A percentile compares a stretch with the other conserved stretches of the same genome.
phyloP scores from a whole-genome alignment of 2,113 vertebrate genomes.

The Morone chrysops region DNA sequence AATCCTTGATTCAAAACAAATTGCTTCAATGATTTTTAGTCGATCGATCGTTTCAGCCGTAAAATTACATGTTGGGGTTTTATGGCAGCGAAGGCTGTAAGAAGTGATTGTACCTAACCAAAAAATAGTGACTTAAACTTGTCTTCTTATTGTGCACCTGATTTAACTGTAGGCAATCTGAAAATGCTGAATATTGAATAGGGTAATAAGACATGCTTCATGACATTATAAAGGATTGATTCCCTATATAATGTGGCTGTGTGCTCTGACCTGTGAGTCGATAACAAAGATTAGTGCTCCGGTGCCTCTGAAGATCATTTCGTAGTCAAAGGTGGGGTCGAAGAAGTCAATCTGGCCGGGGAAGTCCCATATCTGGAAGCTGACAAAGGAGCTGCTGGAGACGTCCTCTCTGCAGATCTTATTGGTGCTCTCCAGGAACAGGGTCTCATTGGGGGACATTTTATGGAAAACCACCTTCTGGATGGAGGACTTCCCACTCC shows the following conservation, averaged over 20 bases:
- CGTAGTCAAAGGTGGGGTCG: slow-evolving; percentile 93
- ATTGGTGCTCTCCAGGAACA: slow-evolving; percentile 95
- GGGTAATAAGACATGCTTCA: neutral
- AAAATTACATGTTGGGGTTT: too few species aligned
- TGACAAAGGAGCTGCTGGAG: slow-evolving; percentile 95
- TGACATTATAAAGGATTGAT: neutral
- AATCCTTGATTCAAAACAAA: too few species aligned
- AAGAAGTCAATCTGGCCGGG: slow-evolving; percentile 96
- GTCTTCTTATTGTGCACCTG: neutral
- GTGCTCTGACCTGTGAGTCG: slow-evolving; percentile 90
- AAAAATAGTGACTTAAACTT: neutral
- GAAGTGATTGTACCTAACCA: neutral
- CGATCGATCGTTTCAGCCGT: too few species aligned
- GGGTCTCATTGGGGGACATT: slow-evolving; percentile 94
- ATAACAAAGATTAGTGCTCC: slow-evolving; percentile 95
- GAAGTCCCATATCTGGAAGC: slow-evolving; percentile 97
- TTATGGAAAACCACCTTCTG: slow-evolving; percentile 98
- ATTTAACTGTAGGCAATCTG: neutral
- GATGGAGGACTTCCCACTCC: slow-evolving; percentile 96
- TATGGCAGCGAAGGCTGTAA: too few species aligned
- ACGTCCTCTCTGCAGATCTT: slow-evolving; percentile 95
- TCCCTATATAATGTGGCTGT: neutral
- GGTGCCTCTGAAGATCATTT: slow-evolving; percentile 96
- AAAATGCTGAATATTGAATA: neutral
- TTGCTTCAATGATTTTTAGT: too few species aligned